phyloP scores from a whole-genome alignment of 2,888 invertebrate species.

The Scaptomyza tumidula region DNA sequence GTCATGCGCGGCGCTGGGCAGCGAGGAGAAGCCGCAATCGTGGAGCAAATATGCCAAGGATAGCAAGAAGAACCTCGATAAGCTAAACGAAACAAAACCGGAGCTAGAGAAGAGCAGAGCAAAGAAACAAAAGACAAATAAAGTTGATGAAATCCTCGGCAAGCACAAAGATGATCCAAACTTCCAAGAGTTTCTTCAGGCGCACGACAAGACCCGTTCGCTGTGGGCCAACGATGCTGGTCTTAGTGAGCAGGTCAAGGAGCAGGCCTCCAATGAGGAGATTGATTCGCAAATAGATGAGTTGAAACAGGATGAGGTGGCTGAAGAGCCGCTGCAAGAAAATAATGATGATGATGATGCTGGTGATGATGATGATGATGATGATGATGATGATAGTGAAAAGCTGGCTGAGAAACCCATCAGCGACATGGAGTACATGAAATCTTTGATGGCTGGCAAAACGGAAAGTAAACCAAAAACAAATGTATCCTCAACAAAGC shows the following conservation, averaged over 20 bases:
- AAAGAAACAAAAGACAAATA: constrained; percentile 82
- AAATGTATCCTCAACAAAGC: constrained; percentile 68
- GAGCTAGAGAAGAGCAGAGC: constrained; percentile 82
- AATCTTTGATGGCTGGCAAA: constrained; percentile 86
- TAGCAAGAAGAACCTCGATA: constrained; percentile 86
- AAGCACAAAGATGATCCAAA: constrained; percentile 94
- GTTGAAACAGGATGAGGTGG: constrained; percentile 65
- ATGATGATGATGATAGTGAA: constrained; percentile 66
- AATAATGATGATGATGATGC: constrained; percentile 79
- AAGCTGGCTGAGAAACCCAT: constrained; percentile 90
- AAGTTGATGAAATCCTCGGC: constrained; percentile 88
- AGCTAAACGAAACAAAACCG: constrained; percentile 79
- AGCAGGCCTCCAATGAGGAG: constrained; percentile 44
- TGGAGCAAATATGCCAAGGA: constrained; percentile 97
- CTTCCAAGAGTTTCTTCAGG: constrained; percentile 94
- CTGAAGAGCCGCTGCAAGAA: constrained; percentile 71
- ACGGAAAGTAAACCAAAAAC: constrained; percentile 10
- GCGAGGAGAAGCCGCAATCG: constrained; percentile 91
- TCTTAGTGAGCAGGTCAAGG: constrained; percentile 74
- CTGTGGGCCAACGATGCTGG: constrained; percentile 86
- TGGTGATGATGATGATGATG: constrained; percentile 61
- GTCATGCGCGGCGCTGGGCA: constrained; percentile 88
- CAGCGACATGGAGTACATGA: constrained; percentile 93
- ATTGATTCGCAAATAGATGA: constrained; percentile 41
- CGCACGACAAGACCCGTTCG: constrained; percentile 88